Percentiles rank a stretch among this genome's conserved stretches.
These are phyloP conservation scores for Sterrhoptilus dennistouni DNA, from an alignment of 2,113 vertebrate genomes.

Conservation along the genomic window DNA sequence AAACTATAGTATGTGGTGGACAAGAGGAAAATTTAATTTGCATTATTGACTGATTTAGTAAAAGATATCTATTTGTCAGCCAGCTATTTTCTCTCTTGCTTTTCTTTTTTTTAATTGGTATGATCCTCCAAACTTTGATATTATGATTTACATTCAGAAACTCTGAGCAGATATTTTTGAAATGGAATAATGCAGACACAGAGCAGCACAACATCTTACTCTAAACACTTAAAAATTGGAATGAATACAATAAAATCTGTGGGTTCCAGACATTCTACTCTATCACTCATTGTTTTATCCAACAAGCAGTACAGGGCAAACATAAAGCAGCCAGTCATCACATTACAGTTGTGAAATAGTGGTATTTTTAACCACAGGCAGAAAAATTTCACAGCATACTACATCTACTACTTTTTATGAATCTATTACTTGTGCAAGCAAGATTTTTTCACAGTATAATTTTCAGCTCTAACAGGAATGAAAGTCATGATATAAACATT, in stretches of 20 bases:
- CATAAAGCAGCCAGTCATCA: background rate
- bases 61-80: background rate
- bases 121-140: background rate
- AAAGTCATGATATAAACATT: background rate
- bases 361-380: background rate
- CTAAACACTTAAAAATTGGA: background rate
- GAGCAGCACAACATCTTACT: background rate
- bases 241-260: background rate
- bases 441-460: background rate
- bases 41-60: background rate
- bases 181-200: background rate
- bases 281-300: background rate
- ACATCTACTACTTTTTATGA: background rate
- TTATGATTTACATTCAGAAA: background rate
- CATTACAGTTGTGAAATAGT: background rate
- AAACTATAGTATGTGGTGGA: background rate
- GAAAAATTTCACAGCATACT: background rate
- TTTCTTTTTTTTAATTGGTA: background rate
- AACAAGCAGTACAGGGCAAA: background rate
- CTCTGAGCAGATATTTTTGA: background rate
- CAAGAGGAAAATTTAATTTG: background rate
- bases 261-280: background rate
- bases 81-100: background rate
- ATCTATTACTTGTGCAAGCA: background rate
- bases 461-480: background rate